These are phyloP conservation scores for Hylomyscus alleni DNA, from an alignment of 2,797 vertebrate genomes.

Conservation along the genomic window DNA sequence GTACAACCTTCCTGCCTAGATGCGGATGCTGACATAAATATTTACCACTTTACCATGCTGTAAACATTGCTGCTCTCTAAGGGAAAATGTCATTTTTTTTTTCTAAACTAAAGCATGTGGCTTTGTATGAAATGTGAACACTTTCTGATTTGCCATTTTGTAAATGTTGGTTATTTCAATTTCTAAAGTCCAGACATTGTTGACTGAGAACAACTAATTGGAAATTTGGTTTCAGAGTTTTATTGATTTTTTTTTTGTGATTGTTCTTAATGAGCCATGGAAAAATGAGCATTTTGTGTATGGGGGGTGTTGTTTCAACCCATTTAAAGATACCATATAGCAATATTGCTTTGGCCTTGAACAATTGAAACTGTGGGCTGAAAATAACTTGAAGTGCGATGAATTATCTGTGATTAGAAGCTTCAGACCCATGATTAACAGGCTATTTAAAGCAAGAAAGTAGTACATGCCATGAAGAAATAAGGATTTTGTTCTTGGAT, in stretches of 20 bases:
- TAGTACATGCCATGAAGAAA: neutral
- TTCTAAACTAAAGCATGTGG: neutral
- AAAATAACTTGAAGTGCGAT: conserved; percentile 46
- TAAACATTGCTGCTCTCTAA: neutral
- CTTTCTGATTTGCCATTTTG: conserved; percentile 34
- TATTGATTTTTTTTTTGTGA: conserved; percentile 32
- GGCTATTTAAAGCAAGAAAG: conserved; percentile 60
- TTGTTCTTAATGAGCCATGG: conserved; percentile 25
- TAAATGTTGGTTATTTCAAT: neutral
- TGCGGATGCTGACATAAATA: neutral
- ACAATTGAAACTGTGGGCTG: conserved; percentile 60
- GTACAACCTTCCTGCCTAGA: neutral
- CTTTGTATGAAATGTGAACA: conserved; percentile 16
- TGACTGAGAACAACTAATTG: neutral
- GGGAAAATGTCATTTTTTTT: neutral
- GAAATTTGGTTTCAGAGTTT: conserved; percentile 47
- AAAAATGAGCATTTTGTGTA: neutral
- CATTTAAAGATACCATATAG: conserved; percentile 60
- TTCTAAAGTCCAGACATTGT: conserved; percentile 2
- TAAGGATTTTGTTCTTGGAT: conserved; percentile 40
- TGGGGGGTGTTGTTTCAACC: neutral
- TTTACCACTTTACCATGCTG: neutral
- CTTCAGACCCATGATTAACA: neutral
- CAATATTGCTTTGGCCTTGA: conserved; percentile 61
- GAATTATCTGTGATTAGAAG: conserved; percentile 40